phyloP scores from a whole-genome alignment of 92 coral and sea anemone genomes.

The Umimayanthus kanabou region DNA sequence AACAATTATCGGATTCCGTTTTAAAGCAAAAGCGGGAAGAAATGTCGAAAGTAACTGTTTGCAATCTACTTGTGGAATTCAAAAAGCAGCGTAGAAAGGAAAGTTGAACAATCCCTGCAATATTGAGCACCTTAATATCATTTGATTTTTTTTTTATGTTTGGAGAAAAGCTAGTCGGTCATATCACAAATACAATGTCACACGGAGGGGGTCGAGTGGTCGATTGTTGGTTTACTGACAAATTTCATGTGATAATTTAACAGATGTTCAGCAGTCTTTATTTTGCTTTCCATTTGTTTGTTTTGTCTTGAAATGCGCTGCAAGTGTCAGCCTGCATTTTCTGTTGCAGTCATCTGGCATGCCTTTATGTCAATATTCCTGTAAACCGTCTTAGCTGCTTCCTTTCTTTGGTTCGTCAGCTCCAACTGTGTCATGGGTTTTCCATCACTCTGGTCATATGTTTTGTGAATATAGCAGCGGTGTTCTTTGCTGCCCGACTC shows the following conservation, averaged over 20 bases:
- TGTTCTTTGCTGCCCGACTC: neutral
- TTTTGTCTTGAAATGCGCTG: neutral
- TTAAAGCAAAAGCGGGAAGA: neutral
- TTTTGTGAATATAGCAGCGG: too few relatives aligned
- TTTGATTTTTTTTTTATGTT: too few relatives aligned
- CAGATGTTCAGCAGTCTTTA: neutral
- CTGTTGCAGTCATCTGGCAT: neutral
- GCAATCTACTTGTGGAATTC: neutral
- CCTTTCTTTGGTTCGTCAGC: neutral
- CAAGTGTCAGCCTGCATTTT: neutral
- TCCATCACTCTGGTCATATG: neutral
- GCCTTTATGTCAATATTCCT: neutral
- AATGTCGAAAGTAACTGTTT: too few relatives aligned
- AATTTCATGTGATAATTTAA: conserved; percentile 1
- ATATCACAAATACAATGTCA: too few relatives aligned
- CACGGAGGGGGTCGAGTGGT: neutral
- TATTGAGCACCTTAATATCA: neutral
- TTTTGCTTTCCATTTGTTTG: conserved; percentile 11
- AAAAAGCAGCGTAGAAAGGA: neutral
- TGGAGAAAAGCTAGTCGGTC: neutral
- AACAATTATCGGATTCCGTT: neutral
- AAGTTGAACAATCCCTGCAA: neutral
- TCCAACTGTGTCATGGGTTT: neutral
- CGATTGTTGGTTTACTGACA: neutral
- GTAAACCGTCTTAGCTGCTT: neutral